Conservation (phyloP, 2,113 vertebrate species). For the Protobothrops flavoviridis region DNA sequence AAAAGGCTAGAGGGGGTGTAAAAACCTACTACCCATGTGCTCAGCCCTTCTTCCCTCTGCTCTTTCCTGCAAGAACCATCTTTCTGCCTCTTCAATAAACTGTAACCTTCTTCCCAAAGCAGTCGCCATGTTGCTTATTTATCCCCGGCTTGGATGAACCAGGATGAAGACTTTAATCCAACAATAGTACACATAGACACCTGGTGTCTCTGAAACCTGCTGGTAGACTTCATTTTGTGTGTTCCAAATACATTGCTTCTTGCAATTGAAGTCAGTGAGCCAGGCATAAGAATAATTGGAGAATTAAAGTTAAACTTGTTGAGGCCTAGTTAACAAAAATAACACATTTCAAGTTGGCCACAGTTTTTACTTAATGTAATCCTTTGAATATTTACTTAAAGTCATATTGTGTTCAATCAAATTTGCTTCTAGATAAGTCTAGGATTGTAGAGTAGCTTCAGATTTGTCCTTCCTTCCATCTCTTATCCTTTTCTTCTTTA, state of each 20-base stretch:
- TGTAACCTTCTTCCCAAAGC: too few relatives aligned
- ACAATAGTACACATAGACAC: background rate
- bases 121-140: too few relatives aligned
- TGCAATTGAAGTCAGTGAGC: background rate
- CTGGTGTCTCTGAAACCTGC: background rate
- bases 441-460: background rate
- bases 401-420: background rate
- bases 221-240: background rate
- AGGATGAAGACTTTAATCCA: too few relatives aligned
- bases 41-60: too few relatives aligned
- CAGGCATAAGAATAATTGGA: background rate
- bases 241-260: background rate
- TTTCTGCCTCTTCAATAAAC: too few relatives aligned
- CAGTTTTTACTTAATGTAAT: background rate
- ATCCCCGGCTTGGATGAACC: too few relatives aligned
- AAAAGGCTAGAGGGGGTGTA: too few relatives aligned
- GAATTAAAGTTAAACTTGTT: background rate
- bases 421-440: background rate
- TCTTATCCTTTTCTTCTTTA: background rate
- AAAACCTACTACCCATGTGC: too few relatives aligned
- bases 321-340: background rate
- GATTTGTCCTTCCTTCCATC: background rate
- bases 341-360: background rate
- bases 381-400: background rate
- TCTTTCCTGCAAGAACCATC: too few relatives aligned